Evolutionary conservation across 2,888 invertebrate genomes (phyloP).

Genomic region (Cataglyphis cursor): DNA sequence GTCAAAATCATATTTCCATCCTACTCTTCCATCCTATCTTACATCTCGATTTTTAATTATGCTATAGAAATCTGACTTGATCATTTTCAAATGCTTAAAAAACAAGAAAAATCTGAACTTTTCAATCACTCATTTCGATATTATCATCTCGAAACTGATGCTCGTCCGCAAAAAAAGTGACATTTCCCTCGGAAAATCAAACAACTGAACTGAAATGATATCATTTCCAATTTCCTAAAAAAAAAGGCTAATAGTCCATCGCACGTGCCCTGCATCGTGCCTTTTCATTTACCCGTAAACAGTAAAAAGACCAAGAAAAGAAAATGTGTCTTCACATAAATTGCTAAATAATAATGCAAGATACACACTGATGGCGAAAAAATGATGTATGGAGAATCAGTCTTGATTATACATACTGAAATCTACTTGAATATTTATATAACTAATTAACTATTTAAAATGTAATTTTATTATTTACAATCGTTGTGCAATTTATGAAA

Average conservation of each 20-base stretch:
- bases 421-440: background rate
- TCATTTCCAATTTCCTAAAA: conserved; percentile 31
- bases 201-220: conserved; percentile 31
- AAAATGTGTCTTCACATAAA: background rate
- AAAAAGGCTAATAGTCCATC: background rate
- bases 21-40: background rate
- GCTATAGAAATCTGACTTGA: background rate
- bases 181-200: conserved; percentile 43
- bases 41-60: background rate
- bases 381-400: background rate
- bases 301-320: background rate
- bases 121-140: background rate
- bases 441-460: conserved; percentile 32
- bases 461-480: conserved; percentile 18
- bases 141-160: background rate
- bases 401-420: conserved; percentile 1
- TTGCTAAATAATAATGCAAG: conserved; percentile 5
- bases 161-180: conserved; percentile 13
- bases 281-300: background rate
- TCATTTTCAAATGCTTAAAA: background rate
- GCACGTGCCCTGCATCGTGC: background rate
- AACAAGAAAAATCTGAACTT: background rate
- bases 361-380: background rate
- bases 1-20: background rate
- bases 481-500: conserved; percentile 10